Evolutionary conservation across 2,113 vertebrate species (phyloP), one percentile per base, ranked within the genome.

Genomic region (Zosterops pallidus): DNA sequence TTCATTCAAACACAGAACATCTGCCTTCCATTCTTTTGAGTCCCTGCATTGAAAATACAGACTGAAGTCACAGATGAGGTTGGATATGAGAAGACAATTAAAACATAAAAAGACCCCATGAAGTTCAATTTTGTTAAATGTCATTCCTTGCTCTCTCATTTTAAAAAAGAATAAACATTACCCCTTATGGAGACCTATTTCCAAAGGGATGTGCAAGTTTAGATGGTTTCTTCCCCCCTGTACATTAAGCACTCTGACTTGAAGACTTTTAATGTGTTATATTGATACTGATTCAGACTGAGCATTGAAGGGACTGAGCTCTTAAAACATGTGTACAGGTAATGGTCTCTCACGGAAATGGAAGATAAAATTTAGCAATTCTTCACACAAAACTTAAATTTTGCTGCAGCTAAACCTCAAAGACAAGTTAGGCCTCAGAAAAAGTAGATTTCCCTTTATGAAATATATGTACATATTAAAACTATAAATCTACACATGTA

Each of bases 1-100:
- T 68, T 76, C 42, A 88, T 74, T 90, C 78, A 88, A 86, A 74
- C 83, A 91, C 64, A 92, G 79, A 70, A 86, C 39, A 90, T 81
- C 57, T 74, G 77, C 65, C n/a, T 84, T 56, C 74, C 69, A 68
- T 52, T 80, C 39, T 72, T 94, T 78, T 39, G 24, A 92, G 47
- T 79, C n/a, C n/a, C n/a, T n/a, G n/a, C n/a, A n/a, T n/a, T n/a
- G n/a, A n/a, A n/a, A n/a, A n/a, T n/a, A 72, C 9, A 53, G 86
- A 62, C 64, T 46, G 63, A 90, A 72, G 82, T 29, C 52, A 69
- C 37, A 63, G 50, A 87, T 46, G n/a, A 80, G 15, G 39, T 3
- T 90, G 63, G 44, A 42, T 31, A 93, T 2, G 6, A 91, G 57
- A 90, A 62, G 47, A 80, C 35, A 91, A 52, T 33, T 62, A 93